A percentile compares a stretch with the other conserved stretches of the same genome.
These are phyloP conservation scores for Epistrophe grossulariae DNA, from an alignment of 2,888 invertebrate species.

Conservation along the genomic window DNA sequence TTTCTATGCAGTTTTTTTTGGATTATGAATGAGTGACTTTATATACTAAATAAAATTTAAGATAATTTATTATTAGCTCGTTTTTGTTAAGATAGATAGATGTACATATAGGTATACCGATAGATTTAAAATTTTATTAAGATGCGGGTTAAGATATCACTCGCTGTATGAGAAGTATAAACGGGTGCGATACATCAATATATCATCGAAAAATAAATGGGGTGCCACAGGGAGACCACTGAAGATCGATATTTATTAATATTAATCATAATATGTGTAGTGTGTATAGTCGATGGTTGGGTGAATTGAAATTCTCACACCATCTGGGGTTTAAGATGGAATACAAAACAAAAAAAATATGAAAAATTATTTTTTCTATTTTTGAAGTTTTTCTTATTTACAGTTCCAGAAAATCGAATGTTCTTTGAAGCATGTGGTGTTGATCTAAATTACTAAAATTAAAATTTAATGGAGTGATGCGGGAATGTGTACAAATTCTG, in stretches of 20 bases:
- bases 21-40: constrained; percentile 46
- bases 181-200: constrained; percentile 70
- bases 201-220: constrained; percentile 71
- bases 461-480: background rate
- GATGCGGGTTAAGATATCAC: constrained; percentile 58
- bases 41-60: constrained; percentile 30
- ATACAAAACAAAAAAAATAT: constrained; percentile 16
- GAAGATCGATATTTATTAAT: constrained; percentile 52
- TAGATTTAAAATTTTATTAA: constrained; percentile 52
- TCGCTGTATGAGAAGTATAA: constrained; percentile 4
- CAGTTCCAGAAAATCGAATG: background rate
- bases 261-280: constrained; percentile 47
- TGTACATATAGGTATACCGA: background rate
- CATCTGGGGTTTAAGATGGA: constrained; percentile 25
- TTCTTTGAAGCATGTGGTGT: background rate
- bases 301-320: constrained; percentile 13
- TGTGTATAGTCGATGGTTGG: background rate
- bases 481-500: background rate
- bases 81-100: constrained; percentile 4
- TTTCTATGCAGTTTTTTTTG: background rate
- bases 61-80: constrained; percentile 51
- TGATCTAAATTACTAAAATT: background rate
- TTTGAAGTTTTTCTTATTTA: background rate
- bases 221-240: constrained; percentile 68
- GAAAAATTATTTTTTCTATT: constrained; percentile 26